Base-by-base conservation (phyloP, 2,888 invertebrate genomes). In the Patella pellucida region DNA sequence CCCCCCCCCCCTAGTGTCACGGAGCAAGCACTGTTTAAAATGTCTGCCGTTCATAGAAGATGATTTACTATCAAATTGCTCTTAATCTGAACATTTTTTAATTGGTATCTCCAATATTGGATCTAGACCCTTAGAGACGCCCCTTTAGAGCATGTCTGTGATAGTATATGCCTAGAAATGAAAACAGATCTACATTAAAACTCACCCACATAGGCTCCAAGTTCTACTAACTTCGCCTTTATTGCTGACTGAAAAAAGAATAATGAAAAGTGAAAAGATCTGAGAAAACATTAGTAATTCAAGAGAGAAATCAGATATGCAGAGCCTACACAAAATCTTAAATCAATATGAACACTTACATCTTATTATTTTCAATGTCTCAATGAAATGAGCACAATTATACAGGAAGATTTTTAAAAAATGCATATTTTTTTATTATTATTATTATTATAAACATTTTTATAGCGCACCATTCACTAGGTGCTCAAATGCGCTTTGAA, bases 121-220 rank as follows among this genome's bases (percentile, higher is more conserved):
- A n/a, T n/a, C n/a, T n/a, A n/a, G n/a, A n/a, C n/a, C n/a, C n/a
- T n/a, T n/a, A n/a, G n/a, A n/a, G n/a, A n/a, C n/a, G n/a, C n/a
- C n/a, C n/a, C n/a, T n/a, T n/a, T n/a, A n/a, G n/a, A n/a, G n/a
- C n/a, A n/a, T n/a, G n/a, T 1, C 16, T 15, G 12, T 19, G 11
- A 71, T 71, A 52, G 27, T 14, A 52, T 41, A 9, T 41, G 41
- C 41, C 41, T 9, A 41, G 41, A 9, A 41, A 9, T 9, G 41
- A 41, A 3, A 41, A 41, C 41, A 41, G 7, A 41, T 41, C 41
- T 41, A 41, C 9, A 41, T 41, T 41, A 41, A 41, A 19, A 92
- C 94, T 94, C 92, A 95, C 95, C 95, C 79, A 96, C 97, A 91
- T 97, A 97, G 77, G 96, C 96, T 27, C 97, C 97, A 75, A 98